Conservation (phyloP, 2,888 invertebrate genomes). For the Lasioglossum figueresi region DNA sequence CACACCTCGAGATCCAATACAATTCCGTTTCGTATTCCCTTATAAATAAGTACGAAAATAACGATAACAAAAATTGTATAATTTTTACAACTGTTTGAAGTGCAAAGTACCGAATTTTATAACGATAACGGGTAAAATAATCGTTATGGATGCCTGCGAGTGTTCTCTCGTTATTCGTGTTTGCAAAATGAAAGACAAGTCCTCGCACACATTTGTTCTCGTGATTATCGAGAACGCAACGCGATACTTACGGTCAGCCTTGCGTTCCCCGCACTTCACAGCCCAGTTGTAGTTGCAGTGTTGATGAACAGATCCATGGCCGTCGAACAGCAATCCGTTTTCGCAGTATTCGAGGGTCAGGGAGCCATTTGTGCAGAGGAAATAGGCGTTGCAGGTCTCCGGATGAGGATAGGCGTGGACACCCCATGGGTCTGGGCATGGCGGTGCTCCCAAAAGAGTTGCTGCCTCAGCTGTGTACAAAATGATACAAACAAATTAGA, state of each 20-base stretch:
- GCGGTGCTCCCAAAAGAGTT: conserved; percentile 88
- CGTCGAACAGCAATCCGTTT: conserved; percentile 95
- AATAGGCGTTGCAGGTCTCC: conserved; percentile 94
- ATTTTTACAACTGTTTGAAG: not conserved
- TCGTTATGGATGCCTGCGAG: not conserved
- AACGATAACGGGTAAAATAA: not conserved
- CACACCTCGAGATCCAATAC: not conserved
- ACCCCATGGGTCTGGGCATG: conserved; percentile 93
- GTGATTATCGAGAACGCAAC: conserved; percentile 35
- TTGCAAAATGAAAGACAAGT: not conserved
- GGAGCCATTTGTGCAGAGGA: conserved; percentile 95
- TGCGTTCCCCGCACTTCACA: conserved; percentile 92
- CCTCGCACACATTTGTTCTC: conserved; percentile 2
- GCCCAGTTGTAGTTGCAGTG: conserved; percentile 98
- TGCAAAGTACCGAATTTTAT: not conserved
- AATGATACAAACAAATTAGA: not conserved
- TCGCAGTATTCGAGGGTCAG: conserved; percentile 95
- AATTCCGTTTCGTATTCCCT: not conserved
- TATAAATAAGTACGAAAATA: not conserved
- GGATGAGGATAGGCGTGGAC: conserved; percentile 94
- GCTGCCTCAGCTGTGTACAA: conserved; percentile 82
- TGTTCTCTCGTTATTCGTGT: not conserved
- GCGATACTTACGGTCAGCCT: conserved; percentile 90
- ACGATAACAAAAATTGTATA: not conserved
- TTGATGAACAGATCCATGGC: conserved; percentile 94